Conservation (phyloP, 2,113 vertebrate genomes). For the Python bivittatus region DNA sequence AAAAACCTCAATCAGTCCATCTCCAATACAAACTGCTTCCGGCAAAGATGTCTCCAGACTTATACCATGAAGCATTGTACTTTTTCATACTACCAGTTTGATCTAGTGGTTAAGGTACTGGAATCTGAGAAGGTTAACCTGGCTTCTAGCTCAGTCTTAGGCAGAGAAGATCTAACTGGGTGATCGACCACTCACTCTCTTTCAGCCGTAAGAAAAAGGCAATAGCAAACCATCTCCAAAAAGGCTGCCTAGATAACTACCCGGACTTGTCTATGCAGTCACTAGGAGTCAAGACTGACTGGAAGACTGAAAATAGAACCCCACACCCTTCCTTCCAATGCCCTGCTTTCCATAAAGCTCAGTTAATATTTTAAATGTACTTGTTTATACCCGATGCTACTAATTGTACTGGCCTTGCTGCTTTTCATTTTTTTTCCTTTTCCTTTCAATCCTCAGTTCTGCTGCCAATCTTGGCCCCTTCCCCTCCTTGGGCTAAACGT, state of each 20-base stretch:
- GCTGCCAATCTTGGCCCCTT: background rate
- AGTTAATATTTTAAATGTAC: background rate
- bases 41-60: background rate
- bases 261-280: background rate
- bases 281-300: too few species aligned
- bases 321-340: background rate
- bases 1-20: background rate
- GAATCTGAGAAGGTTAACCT: background rate
- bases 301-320: background rate
- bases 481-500: background rate
- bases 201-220: background rate
- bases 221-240: background rate
- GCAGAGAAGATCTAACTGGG: background rate
- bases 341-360: background rate
- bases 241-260: background rate
- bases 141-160: background rate
- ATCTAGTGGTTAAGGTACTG: background rate
- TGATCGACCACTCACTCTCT: background rate
- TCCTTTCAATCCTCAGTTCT: background rate
- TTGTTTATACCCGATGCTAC: background rate
- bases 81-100: background rate
- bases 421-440: background rate
- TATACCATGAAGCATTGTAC: background rate
- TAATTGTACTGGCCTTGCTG: background rate
- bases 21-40: conserved; percentile 21